These are phyloP conservation scores for Synergus gifuensis DNA, from an alignment of 2,888 invertebrate genomes.

Conservation along the genomic window DNA sequence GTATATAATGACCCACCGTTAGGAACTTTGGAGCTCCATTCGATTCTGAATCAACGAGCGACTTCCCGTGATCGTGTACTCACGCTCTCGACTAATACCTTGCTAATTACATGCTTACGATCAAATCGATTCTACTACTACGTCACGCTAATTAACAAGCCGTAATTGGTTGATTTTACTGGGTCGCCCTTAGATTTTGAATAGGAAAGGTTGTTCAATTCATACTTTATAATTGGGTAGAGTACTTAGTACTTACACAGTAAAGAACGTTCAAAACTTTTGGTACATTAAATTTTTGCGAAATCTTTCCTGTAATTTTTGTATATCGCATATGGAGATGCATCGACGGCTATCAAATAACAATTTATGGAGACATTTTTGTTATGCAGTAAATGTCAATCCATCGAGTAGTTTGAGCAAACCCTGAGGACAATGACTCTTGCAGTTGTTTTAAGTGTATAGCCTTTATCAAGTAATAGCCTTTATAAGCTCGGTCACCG, in stretches of 20 bases:
- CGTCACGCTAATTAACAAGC: slow-evolving; percentile 65
- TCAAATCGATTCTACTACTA: slow-evolving; percentile 53
- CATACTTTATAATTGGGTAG: too few species aligned
- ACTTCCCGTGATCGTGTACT: slow-evolving; percentile 53
- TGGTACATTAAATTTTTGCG: too few species aligned
- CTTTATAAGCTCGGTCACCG: slow-evolving; percentile 36
- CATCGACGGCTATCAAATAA: not conserved
- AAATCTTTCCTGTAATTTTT: slow-evolving; percentile 5
- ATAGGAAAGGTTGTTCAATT: too few species aligned
- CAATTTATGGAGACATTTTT: too few species aligned
- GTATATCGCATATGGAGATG: not conserved
- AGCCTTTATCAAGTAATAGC: slow-evolving; percentile 12
- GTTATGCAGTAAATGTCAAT: not conserved
- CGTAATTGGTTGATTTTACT: slow-evolving; percentile 61
- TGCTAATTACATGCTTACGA: slow-evolving; percentile 64
- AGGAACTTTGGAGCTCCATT: slow-evolving; percentile 59
- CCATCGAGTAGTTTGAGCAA: not conserved
- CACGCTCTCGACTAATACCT: slow-evolving; percentile 63
- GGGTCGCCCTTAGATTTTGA: not conserved
- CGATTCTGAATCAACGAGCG: slow-evolving; percentile 56
- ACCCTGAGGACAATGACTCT: not conserved
- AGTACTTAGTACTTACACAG: too few species aligned
- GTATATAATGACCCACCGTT: slow-evolving; percentile 53
- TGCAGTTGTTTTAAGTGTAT: not conserved
- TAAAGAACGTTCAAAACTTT: too few species aligned